Percentiles rank a stretch among this genome's conserved stretches.
phyloP scores from a whole-genome alignment of 2,113 vertebrate genomes.

The Chloropsis cyanopogon region DNA sequence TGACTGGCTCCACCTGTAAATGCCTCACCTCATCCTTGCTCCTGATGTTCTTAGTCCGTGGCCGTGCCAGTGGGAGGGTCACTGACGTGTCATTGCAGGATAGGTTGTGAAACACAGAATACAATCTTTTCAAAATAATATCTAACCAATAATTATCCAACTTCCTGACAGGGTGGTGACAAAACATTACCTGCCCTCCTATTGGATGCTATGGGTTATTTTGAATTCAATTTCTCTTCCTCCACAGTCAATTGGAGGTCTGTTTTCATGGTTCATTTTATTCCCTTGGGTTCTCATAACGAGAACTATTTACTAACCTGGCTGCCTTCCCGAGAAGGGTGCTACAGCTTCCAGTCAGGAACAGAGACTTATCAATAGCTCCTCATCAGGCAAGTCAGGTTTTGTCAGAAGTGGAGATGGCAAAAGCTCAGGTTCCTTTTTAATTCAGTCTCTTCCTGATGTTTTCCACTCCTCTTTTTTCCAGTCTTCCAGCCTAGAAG shows the following conservation, averaged over 20 bases:
- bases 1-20: not conserved
- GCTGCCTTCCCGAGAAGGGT: not conserved
- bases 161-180: not conserved
- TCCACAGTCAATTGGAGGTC: rapidly evolving
- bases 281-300: not conserved
- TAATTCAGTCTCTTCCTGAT: not conserved
- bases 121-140: not conserved
- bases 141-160: not conserved
- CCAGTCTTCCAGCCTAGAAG: not conserved
- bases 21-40: rapidly evolving
- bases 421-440: not conserved
- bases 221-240: not conserved
- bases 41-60: not conserved
- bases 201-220: not conserved
- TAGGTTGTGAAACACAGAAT: not conserved
- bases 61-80: rapidly evolving
- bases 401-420: not conserved
- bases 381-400: not conserved
- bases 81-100: not conserved
- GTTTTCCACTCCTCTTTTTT: not conserved
- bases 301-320: not conserved
- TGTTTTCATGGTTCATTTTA: not conserved
- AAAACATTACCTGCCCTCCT: not conserved
- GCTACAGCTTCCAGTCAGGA: not conserved
- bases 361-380: not conserved